These are phyloP conservation scores for Tetropium fuscum DNA, from an alignment of 2,888 invertebrate genomes.

Conservation along the genomic window DNA sequence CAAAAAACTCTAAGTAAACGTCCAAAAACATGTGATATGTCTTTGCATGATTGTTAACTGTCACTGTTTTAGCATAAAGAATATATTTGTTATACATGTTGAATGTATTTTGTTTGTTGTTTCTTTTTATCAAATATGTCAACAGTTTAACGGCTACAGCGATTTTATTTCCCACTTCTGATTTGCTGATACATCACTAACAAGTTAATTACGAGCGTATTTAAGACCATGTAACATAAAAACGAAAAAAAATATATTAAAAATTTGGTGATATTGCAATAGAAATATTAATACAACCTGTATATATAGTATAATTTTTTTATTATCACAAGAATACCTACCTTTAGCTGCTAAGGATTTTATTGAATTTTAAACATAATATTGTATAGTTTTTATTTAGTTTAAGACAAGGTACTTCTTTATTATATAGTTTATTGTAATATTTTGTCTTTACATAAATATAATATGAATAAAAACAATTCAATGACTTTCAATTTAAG, in stretches of 20 bases:
- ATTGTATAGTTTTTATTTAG: constrained; percentile 62
- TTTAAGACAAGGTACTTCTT: constrained; percentile 59
- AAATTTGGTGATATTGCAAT: constrained; percentile 56
- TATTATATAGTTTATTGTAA: constrained; percentile 63
- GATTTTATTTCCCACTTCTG: constrained; percentile 34
- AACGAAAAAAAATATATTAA: constrained; percentile 18
- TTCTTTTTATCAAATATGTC: constrained; percentile 8
- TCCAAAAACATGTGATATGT: constrained; percentile 58
- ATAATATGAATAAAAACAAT: constrained; percentile 46
- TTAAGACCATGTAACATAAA: constrained; percentile 21
- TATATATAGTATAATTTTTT: constrained; percentile 58
- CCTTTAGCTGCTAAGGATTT: constrained; percentile 54
- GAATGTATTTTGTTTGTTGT: constrained; percentile 49
- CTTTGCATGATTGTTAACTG: constrained; percentile 53
- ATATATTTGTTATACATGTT: constrained; percentile 50
- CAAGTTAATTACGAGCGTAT: constrained; percentile 20
- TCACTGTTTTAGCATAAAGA: constrained; percentile 45
- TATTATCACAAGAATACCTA: constrained; percentile 54
- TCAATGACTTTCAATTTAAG: no score
- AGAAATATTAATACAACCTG: constrained; percentile 50
- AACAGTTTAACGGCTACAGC: no score
- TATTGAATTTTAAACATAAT: constrained; percentile 56
- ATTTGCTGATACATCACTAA: constrained; percentile 41
- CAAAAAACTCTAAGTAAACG: constrained; percentile 44
- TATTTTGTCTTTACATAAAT: constrained; percentile 61